These are phyloP conservation scores for Cyprinodon variegatus DNA, from an alignment of 2,113 vertebrate genomes.

Conservation along the genomic window DNA sequence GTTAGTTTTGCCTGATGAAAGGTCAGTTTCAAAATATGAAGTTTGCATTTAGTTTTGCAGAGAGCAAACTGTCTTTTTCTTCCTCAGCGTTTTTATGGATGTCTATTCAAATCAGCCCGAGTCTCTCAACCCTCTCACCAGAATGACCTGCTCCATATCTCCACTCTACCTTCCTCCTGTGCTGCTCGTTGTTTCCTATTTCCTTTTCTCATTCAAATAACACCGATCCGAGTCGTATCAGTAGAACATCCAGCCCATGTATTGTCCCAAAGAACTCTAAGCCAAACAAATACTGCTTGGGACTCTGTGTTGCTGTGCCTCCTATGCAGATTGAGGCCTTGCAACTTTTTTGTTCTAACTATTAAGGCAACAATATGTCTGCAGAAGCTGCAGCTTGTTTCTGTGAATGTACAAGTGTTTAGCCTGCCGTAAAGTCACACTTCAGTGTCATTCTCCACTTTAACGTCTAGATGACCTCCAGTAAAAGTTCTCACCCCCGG, in stretches of 20 bases:
- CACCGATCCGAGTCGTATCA: conserved; percentile 34
- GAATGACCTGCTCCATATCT: conserved; percentile 33
- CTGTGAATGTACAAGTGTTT: conserved; percentile 11
- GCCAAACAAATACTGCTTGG: neutral
- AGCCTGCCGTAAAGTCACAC: conserved; percentile 44
- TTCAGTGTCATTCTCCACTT: conserved; percentile 58
- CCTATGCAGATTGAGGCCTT: neutral
- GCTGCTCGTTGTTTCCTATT: conserved; percentile 58
- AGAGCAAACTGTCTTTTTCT: conserved; percentile 1
- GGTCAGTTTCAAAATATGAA: no score
- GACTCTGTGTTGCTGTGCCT: neutral
- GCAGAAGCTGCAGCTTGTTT: conserved; percentile 19
- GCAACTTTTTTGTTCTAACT: neutral
- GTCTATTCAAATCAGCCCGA: conserved; percentile 44
- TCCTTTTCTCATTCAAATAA: conserved; percentile 60
- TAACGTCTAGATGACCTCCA: conserved; percentile 59
- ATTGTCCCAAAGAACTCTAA: conserved; percentile 12
- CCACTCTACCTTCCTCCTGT: conserved; percentile 48
- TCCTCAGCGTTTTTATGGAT: conserved; percentile 3
- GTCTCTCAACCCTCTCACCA: conserved; percentile 30
- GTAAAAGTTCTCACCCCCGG: conserved; percentile 49
- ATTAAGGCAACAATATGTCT: conserved; percentile 1
- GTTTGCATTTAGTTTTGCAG: neutral
- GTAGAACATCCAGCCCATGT: conserved; percentile 25
- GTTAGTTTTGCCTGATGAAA: no score